Evolutionary conservation across 2,888 invertebrate species (phyloP).

Genomic region (Ligdia adustata): DNA sequence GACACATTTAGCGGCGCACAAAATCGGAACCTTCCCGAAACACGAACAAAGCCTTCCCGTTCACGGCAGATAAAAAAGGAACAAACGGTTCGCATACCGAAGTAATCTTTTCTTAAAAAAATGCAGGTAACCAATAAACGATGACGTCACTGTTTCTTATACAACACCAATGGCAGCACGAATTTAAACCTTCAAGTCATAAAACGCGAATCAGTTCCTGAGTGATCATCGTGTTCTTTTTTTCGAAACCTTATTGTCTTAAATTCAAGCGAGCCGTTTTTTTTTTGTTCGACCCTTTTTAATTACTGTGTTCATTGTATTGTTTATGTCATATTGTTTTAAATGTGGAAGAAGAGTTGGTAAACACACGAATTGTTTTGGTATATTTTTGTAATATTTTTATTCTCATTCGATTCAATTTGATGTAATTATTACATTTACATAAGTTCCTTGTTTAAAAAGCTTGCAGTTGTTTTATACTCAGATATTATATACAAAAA

Average conservation of each 20-base stretch:
- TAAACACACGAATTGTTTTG: too few species aligned
- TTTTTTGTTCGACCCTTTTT: conserved; percentile 1
- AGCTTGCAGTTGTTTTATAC: too few species aligned
- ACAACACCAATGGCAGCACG: conserved; percentile 1
- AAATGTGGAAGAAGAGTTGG: too few species aligned
- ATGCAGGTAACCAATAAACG: conserved; percentile 41
- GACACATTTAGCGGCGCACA: conserved; percentile 39
- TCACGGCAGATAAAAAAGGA: conserved; percentile 30
- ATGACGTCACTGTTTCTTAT: conserved; percentile 41
- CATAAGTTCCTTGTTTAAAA: too few species aligned
- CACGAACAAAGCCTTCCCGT: conserved; percentile 24
- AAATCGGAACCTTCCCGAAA: conserved; percentile 19
- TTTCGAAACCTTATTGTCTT: conserved; percentile 9
- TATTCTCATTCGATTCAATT: too few species aligned
- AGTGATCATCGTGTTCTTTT: not conserved
- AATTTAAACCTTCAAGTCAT: not conserved
- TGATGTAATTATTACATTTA: too few species aligned
- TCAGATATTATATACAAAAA: too few species aligned
- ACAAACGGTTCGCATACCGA: conserved; percentile 46
- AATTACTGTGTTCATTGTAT: conserved; percentile 6
- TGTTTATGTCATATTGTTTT: too few species aligned
- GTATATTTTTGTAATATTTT: too few species aligned
- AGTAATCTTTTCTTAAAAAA: conserved; percentile 54
- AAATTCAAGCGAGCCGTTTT: not conserved
- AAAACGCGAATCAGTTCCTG: not conserved